Evolutionary conservation across 2,888 invertebrate species (phyloP).

Genomic region (Chorisops tibialis): DNA sequence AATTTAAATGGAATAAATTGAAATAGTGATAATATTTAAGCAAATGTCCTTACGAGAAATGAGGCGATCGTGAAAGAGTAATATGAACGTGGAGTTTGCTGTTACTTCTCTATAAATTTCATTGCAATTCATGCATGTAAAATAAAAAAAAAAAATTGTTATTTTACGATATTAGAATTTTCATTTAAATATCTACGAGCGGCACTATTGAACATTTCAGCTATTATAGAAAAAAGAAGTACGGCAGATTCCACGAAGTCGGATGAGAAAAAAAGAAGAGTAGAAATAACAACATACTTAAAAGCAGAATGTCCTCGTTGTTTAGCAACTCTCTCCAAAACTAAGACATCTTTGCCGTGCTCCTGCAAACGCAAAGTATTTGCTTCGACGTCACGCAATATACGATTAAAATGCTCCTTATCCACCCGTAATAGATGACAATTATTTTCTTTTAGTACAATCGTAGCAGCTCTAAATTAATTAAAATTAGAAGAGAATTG

Average conservation of each 20-base stretch:
- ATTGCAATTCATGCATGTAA: not conserved
- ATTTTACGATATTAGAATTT: too few relatives aligned
- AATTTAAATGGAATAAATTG: not conserved
- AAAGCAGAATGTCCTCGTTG: constrained; percentile 57
- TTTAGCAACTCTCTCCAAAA: constrained; percentile 69
- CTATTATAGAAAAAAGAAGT: not conserved
- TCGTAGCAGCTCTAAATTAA: constrained; percentile 69
- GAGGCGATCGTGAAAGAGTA: not conserved
- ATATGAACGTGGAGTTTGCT: not conserved
- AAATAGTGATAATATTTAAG: too few relatives aligned
- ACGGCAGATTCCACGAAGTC: not conserved
- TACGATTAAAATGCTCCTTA: constrained; percentile 81
- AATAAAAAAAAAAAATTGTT: too few relatives aligned
- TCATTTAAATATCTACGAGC: too few relatives aligned
- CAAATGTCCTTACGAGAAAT: not conserved
- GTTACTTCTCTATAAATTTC: not conserved
- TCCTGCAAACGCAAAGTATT: constrained; percentile 81
- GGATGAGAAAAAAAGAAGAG: not conserved
- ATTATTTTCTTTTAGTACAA: constrained; percentile 75
- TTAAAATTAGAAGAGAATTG: constrained; percentile 10
- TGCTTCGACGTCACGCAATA: constrained; percentile 79
- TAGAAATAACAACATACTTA: constrained; percentile 57
- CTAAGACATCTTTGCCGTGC: constrained; percentile 77
- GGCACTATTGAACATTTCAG: too few relatives aligned
- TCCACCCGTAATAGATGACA: constrained; percentile 80